A percentile compares a stretch with the other conserved stretches of the same genome.
phyloP scores from a whole-genome alignment of 2,113 vertebrate genomes.

The Brachionichthys hirsutus region DNA sequence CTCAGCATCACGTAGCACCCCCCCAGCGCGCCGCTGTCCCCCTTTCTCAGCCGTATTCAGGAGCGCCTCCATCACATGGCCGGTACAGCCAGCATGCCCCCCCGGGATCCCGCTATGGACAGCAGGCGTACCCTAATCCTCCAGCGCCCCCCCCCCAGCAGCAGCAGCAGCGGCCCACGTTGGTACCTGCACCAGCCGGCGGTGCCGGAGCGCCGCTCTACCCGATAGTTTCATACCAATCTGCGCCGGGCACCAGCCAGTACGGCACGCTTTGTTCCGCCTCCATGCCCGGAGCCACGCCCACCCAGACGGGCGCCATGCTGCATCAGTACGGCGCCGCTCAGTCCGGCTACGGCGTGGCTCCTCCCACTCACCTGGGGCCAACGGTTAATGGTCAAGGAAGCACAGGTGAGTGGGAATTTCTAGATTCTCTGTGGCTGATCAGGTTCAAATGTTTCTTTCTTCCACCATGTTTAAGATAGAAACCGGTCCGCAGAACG shows the following conservation, averaged over 20 bases:
- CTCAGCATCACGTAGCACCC: constrained; percentile 73
- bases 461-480: no score
- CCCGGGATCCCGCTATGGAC: constrained; percentile 80
- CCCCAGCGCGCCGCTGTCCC: constrained; percentile 68
- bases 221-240: constrained; percentile 81
- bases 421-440: no score
- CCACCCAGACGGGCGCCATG: constrained; percentile 72
- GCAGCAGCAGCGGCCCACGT: constrained; percentile 67
- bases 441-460: no score
- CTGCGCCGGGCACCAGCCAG: constrained; percentile 75
- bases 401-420: constrained; percentile 65
- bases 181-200: constrained; percentile 70
- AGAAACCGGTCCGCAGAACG: no score
- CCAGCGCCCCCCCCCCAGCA: constrained; percentile 60
- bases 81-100: constrained; percentile 69
- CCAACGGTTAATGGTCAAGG: constrained; percentile 72
- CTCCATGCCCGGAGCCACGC: constrained; percentile 49
- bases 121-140: constrained; percentile 62
- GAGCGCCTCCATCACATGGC: constrained; percentile 62
- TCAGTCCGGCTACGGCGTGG: constrained; percentile 48
- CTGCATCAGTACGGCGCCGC: constrained; percentile 70
- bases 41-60: constrained; percentile 39
- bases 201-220: constrained; percentile 73
- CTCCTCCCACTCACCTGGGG: constrained; percentile 34
- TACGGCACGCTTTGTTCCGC: constrained; percentile 82